phyloP scores from a whole-genome alignment of 2,888 invertebrate genomes.

The Andrena minutula region DNA sequence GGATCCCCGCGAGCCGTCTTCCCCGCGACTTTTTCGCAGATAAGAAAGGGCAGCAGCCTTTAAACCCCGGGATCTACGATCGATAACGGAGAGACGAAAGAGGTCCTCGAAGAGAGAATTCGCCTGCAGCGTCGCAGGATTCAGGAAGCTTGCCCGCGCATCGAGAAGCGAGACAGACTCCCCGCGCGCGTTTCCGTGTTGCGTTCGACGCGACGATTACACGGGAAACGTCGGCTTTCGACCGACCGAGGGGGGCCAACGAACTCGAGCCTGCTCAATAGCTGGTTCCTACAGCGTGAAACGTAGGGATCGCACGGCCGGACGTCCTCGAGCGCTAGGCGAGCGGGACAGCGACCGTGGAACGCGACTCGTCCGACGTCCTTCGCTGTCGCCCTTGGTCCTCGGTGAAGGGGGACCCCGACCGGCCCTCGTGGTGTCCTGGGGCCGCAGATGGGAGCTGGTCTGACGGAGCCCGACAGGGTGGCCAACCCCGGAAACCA shows the following conservation, averaged over 20 bases:
- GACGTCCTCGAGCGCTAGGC: slow-evolving; percentile 38
- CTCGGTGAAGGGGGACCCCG: slow-evolving; percentile 59
- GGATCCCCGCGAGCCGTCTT: not conserved
- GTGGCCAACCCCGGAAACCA: slow-evolving; percentile 77
- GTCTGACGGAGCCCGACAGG: slow-evolving; percentile 80
- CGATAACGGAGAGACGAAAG: not conserved
- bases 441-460: slow-evolving; percentile 83
- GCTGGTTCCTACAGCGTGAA: slow-evolving; percentile 14
- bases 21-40: not conserved
- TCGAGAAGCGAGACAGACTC: slow-evolving; percentile 12
- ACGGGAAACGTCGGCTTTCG: slow-evolving; percentile 20
- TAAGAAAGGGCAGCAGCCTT: not conserved
- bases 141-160: not conserved
- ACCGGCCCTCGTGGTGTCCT: slow-evolving; percentile 68
- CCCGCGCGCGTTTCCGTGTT: not conserved
- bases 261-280: slow-evolving; percentile 25
- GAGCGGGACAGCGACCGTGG: not conserved
- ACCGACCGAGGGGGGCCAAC: slow-evolving; percentile 29
- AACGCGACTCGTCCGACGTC: slow-evolving; percentile 20
- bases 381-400: slow-evolving; percentile 55
- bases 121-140: not conserved
- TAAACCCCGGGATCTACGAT: slow-evolving; percentile 4
- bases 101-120: not conserved
- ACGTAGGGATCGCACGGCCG: not conserved
- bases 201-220: slow-evolving; percentile 5